Evolutionary conservation across 2,888 invertebrate species (phyloP).

Genomic region (Ormyrus rosae): DNA sequence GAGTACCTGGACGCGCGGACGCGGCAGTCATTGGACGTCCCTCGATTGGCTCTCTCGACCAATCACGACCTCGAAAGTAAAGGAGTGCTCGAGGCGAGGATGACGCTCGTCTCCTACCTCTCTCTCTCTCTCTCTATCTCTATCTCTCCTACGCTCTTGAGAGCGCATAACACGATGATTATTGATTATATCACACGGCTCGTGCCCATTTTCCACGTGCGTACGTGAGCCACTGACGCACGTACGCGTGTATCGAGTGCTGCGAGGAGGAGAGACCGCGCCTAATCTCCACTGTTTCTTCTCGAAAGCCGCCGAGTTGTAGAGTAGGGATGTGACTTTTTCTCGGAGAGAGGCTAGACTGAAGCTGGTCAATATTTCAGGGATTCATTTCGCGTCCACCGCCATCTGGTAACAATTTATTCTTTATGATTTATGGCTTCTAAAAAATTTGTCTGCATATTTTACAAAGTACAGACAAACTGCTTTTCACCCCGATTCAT

Average conservation of each 20-base stretch:
- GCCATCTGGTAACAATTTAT: not conserved
- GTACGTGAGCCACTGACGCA: no score
- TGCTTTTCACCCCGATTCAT: not conserved
- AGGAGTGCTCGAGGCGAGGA: slow-evolving; percentile 55
- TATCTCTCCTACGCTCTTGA: slow-evolving; percentile 18
- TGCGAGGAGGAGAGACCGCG: not conserved
- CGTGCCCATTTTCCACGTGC: not conserved
- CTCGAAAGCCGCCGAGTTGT: not conserved
- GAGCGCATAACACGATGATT: slow-evolving; percentile 39
- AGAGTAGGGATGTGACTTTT: no score
- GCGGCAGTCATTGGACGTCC: slow-evolving; percentile 61
- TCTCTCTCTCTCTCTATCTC: not conserved
- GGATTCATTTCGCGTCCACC: not conserved
- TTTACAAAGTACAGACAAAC: slow-evolving; percentile 42
- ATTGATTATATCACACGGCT: slow-evolving; percentile 46
- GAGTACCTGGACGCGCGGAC: slow-evolving; percentile 61
- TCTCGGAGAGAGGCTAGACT: no score
- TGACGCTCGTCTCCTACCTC: slow-evolving; percentile 21
- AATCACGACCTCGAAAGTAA: slow-evolving; percentile 63
- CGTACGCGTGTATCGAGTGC: no score
- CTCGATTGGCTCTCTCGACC: slow-evolving; percentile 61
- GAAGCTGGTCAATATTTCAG: not conserved
- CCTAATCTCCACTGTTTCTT: not conserved
- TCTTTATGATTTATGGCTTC: not conserved
- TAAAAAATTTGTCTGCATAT: slow-evolving; percentile 38